phyloP scores from a whole-genome alignment of 1,140 invertebrate genomes.

The Drosophila ercepeae region DNA sequence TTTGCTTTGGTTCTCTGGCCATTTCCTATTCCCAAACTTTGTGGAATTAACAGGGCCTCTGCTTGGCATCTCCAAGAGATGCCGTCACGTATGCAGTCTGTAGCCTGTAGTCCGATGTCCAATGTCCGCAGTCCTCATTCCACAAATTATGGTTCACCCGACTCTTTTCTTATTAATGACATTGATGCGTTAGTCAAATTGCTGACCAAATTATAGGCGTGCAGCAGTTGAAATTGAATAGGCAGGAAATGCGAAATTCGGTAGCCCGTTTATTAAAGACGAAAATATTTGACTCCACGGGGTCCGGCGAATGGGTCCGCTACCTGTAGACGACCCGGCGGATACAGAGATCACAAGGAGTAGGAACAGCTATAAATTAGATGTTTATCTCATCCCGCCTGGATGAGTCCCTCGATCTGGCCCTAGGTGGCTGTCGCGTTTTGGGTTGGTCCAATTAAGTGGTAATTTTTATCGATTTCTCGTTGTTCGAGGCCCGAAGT shows the following conservation, averaged over 20 bases:
- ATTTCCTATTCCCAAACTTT: slow-evolving; percentile 65
- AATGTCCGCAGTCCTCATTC: slow-evolving; percentile 2
- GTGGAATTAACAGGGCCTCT: slow-evolving; percentile 35
- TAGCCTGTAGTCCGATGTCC: background rate
- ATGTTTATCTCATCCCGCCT: slow-evolving; percentile 62
- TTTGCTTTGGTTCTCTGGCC: slow-evolving; percentile 56
- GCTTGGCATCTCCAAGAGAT: slow-evolving; percentile 25
- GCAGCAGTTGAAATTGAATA: slow-evolving; percentile 2
- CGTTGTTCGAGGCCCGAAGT: slow-evolving; percentile 37
- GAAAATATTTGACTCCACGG: slow-evolving; percentile 37
- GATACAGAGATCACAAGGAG: slow-evolving; percentile 46
- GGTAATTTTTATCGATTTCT: slow-evolving; percentile 73
- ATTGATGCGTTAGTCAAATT: slow-evolving; percentile 71
- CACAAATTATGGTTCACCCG: slow-evolving; percentile 48
- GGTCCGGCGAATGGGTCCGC: slow-evolving; percentile 4
- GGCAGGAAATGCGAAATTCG: slow-evolving; percentile 80
- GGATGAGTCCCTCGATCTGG: slow-evolving; percentile 9
- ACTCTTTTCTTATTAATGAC: slow-evolving; percentile 54
- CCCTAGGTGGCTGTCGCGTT: slow-evolving; percentile 55
- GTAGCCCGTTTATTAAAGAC: slow-evolving; percentile 75
- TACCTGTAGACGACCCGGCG: slow-evolving; percentile 26
- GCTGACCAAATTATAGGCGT: slow-evolving; percentile 63
- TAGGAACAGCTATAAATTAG: slow-evolving; percentile 75
- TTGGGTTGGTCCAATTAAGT: slow-evolving; percentile 67
- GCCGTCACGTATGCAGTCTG: slow-evolving; percentile 61